Conservation (phyloP, 2,113 vertebrate genomes). For the Hyla sarda region DNA sequence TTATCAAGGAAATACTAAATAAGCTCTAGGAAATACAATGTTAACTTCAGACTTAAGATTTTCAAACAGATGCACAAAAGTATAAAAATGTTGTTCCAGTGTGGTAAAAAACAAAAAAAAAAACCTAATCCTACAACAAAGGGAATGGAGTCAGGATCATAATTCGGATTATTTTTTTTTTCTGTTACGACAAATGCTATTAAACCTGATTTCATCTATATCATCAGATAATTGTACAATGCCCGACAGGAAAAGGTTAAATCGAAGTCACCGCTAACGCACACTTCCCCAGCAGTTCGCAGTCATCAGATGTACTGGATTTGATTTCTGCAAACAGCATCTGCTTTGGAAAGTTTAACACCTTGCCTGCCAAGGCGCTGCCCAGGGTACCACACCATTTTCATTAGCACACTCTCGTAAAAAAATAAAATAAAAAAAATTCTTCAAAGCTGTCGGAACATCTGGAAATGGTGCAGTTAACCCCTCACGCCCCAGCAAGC, state of each 20-base stretch:
- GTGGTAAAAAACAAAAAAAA: too few relatives aligned
- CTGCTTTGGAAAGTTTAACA: constrained; percentile 12
- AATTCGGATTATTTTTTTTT: background rate
- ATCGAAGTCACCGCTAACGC: background rate
- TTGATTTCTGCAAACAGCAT: background rate
- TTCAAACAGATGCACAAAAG: background rate
- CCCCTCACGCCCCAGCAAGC: constrained; percentile 8
- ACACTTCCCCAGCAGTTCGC: background rate
- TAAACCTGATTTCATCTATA: background rate
- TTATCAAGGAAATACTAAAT: background rate
- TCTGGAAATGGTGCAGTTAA: constrained; percentile 18
- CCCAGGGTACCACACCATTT: background rate
- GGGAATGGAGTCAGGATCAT: background rate
- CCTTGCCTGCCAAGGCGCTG: background rate
- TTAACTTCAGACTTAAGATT: background rate
- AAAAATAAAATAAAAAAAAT: constrained; percentile 8
- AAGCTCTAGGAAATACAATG: background rate
- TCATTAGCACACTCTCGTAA: background rate
- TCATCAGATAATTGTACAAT: background rate
- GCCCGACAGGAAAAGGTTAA: background rate
- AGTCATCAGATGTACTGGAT: background rate
- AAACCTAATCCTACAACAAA: constrained; percentile 4
- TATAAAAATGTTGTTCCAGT: background rate
- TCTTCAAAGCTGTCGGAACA: constrained; percentile 23
- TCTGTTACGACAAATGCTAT: background rate